A percentile compares a stretch with the other conserved stretches of the same genome.
Evolutionary conservation across 2,888 invertebrate genomes (phyloP).

Genomic region (Luffia ferchaultella): DNA sequence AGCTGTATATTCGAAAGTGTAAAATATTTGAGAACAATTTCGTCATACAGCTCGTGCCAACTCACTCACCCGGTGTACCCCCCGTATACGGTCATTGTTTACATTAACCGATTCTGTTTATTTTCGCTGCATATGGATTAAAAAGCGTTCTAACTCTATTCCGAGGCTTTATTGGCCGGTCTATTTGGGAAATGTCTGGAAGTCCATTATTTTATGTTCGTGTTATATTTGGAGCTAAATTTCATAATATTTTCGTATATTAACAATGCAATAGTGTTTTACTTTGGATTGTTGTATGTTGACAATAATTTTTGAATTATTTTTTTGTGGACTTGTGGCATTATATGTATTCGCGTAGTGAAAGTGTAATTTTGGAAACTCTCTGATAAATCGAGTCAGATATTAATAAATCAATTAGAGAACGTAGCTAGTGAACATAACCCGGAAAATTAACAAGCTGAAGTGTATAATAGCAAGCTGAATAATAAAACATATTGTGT

Average conservation of each 20-base stretch:
- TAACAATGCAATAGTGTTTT: too few relatives aligned
- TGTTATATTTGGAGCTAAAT: neutral
- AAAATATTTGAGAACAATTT: neutral
- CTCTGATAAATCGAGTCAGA: too few relatives aligned
- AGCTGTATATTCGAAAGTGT: neutral
- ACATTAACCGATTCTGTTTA: constrained; percentile 50
- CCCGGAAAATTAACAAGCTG: too few relatives aligned
- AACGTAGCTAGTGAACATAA: too few relatives aligned
- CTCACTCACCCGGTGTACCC: constrained; percentile 25
- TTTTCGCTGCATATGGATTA: constrained; percentile 61
- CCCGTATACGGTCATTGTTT: constrained; percentile 43
- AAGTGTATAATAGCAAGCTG: too few relatives aligned
- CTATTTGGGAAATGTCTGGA: constrained; percentile 28
- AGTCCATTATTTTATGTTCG: constrained; percentile 1
- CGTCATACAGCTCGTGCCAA: constrained; percentile 7
- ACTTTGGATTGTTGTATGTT: too few relatives aligned
- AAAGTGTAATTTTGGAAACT: too few relatives aligned
- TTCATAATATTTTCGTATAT: too few relatives aligned
- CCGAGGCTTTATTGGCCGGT: constrained; percentile 36
- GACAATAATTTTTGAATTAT: neutral
- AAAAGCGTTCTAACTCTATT: constrained; percentile 56
- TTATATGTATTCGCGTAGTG: too few relatives aligned
- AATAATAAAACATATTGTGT: too few relatives aligned
- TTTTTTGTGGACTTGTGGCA: neutral
- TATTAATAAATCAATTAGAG: too few relatives aligned